Evolutionary conservation across 2,113 vertebrate species (phyloP).

Genomic region (Pardalotus punctatus): DNA sequence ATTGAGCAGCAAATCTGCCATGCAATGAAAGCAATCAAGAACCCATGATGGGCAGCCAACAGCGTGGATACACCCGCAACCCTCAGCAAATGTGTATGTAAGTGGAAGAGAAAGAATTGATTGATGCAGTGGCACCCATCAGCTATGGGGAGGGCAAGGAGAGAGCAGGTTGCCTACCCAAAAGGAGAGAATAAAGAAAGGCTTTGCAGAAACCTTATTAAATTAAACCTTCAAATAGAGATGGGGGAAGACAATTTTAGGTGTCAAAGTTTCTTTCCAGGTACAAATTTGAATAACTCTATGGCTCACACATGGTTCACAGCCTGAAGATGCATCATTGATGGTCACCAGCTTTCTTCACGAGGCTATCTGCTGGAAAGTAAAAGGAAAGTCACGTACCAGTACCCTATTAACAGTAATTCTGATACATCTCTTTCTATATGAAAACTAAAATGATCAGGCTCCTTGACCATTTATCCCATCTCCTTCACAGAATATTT

Average conservation of each 20-base stretch:
- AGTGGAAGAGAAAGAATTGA: neutral
- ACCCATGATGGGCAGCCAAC: neutral
- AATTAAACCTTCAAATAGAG: neutral
- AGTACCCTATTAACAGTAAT: neutral
- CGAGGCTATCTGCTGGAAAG: neutral
- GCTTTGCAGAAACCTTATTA: neutral
- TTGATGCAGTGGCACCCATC: neutral
- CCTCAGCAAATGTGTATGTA: neutral
- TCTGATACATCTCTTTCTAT: neutral
- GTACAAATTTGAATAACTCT: neutral
- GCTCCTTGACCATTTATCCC: neutral
- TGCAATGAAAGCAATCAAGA: neutral
- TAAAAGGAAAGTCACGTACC: neutral
- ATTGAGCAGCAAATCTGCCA: neutral
- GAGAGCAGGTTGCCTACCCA: neutral
- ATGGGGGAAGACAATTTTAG: neutral
- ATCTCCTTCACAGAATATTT: neutral
- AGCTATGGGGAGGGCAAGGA: neutral
- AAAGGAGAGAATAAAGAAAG: neutral
- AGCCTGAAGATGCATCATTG: neutral
- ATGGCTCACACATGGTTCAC: neutral
- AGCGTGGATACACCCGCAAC: neutral
- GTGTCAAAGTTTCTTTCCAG: neutral
- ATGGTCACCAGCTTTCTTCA: neutral
- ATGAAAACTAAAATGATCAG: neutral